Percentiles rank a stretch among this genome's conserved stretches.
These are phyloP conservation scores for Xestoiulus laeticollis DNA, from an alignment of 2,888 invertebrate species.

Conservation along the genomic window DNA sequence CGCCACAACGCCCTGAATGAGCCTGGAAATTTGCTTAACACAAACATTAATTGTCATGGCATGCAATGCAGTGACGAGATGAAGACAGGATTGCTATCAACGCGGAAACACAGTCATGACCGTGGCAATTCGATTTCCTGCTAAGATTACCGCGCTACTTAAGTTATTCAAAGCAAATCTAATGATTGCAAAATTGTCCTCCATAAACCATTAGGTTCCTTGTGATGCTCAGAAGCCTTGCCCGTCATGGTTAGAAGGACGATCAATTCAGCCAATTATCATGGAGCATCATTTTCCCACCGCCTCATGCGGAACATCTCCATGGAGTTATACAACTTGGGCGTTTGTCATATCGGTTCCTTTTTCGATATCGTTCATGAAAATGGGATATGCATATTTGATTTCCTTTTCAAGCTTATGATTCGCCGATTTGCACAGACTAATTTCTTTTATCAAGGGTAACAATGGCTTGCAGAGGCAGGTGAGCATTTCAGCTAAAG, in stretches of 20 bases:
- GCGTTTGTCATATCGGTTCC: not conserved
- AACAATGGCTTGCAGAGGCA: not conserved
- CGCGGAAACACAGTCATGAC: not conserved
- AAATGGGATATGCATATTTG: not conserved
- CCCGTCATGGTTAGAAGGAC: not conserved
- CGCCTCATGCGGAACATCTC: not conserved
- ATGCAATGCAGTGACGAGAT: not conserved
- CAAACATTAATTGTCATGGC: not conserved
- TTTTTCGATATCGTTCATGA: not conserved
- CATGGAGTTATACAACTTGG: not conserved
- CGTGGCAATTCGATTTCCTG: conserved; percentile 12
- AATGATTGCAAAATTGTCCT: not conserved
- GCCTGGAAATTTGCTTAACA: not conserved
- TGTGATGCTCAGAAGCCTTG: not conserved
- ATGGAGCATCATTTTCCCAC: not conserved
- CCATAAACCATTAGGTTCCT: not conserved
- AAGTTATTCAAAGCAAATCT: conserved; percentile 10
- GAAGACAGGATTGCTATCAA: conserved; percentile 17
- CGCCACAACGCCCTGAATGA: not conserved
- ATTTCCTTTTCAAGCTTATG: not conserved
- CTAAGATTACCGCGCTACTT: not conserved
- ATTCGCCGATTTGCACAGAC: not conserved
- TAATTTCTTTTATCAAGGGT: not conserved
- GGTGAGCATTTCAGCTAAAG: not conserved
- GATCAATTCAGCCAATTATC: not conserved